Percentiles rank a stretch among this genome's conserved stretches.
These are phyloP conservation scores for Mustela lutreola DNA, from an alignment of 2,113 vertebrate species.

Conservation along the genomic window DNA sequence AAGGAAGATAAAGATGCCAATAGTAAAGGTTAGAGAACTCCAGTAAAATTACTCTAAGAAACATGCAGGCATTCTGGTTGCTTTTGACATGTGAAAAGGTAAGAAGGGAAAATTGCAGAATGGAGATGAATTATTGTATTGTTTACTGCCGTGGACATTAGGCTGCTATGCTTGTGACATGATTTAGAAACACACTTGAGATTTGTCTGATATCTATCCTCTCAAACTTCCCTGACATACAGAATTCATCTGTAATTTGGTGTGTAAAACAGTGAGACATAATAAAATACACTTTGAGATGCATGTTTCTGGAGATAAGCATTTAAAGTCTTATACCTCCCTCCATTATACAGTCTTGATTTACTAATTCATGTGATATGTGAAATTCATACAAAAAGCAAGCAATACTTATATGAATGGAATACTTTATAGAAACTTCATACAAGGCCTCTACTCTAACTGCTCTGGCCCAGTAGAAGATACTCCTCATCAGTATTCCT, in stretches of 20 bases:
- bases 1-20: slow-evolving; percentile 55
- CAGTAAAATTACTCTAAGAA: slow-evolving; percentile 65
- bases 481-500: neutral
- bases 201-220: slow-evolving; percentile 59
- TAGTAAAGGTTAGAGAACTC: slow-evolving; percentile 63
- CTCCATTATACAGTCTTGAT: neutral
- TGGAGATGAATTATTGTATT: slow-evolving; percentile 48
- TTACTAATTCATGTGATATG: slow-evolving; percentile 16
- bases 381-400: slow-evolving; percentile 1
- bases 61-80: neutral
- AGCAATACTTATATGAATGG: neutral
- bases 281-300: slow-evolving; percentile 61
- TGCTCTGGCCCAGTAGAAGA: neutral
- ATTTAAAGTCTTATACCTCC: neutral
- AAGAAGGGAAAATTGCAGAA: neutral
- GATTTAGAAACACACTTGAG: slow-evolving; percentile 50
- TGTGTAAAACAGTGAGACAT: slow-evolving; percentile 39
- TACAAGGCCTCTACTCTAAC: neutral
- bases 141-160: slow-evolving; percentile 33
- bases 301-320: slow-evolving; percentile 31
- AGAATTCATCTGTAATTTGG: slow-evolving; percentile 41
- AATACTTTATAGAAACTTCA: neutral
- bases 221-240: neutral
- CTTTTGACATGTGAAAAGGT: neutral
- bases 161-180: neutral